Evolutionary conservation across 1,140 invertebrate species (phyloP).

Genomic region (Pseudoatta argentina): DNA sequence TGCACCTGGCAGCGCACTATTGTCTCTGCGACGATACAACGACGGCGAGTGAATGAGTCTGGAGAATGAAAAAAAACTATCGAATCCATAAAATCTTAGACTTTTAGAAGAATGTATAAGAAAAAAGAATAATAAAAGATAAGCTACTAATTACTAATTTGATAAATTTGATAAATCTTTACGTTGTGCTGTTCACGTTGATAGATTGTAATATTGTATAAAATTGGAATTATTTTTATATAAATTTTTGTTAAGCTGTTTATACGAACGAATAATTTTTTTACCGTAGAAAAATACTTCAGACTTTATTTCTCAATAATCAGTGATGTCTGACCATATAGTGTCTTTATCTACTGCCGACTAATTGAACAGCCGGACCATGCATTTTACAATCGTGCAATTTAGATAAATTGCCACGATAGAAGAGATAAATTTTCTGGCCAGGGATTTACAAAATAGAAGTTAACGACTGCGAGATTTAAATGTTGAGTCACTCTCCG

Average conservation of each 20-base stretch:
- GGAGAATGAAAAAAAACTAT: background rate
- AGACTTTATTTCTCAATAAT: background rate
- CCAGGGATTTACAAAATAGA: background rate
- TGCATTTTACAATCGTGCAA: background rate
- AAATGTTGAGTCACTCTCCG: slow-evolving; percentile 16
- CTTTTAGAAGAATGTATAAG: background rate
- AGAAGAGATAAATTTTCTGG: background rate
- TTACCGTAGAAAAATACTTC: background rate
- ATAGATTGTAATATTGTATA: background rate
- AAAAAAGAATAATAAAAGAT: slow-evolving; percentile 11
- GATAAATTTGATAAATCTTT: background rate
- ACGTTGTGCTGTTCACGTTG: background rate
- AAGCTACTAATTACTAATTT: background rate
- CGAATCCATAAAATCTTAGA: background rate
- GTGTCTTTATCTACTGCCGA: background rate
- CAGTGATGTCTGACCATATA: background rate
- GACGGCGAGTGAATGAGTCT: background rate
- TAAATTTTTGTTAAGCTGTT: background rate
- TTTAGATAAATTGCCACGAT: background rate
- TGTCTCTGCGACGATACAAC: slow-evolving; percentile 39
- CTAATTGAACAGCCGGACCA: background rate
- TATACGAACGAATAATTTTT: background rate
- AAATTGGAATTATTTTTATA: background rate
- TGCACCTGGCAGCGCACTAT: slow-evolving; percentile 71
- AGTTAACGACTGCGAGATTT: slow-evolving; percentile 12